phyloP scores from a whole-genome alignment of 2,888 invertebrate genomes.

The Masnerella sp. region DNA sequence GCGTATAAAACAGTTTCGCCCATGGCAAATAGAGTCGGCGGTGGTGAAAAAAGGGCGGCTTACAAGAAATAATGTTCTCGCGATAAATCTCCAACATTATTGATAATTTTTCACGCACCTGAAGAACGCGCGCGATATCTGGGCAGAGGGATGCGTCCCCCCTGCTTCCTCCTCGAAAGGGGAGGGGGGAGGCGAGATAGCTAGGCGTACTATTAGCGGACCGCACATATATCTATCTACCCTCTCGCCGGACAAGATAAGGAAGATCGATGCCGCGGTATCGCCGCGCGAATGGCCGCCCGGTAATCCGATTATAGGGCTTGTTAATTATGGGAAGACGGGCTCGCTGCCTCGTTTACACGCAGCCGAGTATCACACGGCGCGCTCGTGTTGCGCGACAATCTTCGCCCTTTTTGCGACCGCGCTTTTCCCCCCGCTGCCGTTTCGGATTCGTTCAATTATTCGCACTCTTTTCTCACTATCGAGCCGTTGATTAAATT shows the following conservation, averaged over 20 bases:
- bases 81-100: conserved; percentile 60
- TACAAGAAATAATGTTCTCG: conserved; percentile 56
- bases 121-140: conserved; percentile 59
- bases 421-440: conserved; percentile 1
- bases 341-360: conserved; percentile 59
- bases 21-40: conserved; percentile 44
- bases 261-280: conserved; percentile 57
- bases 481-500: conserved; percentile 42
- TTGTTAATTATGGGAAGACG: conserved; percentile 59
- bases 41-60: conserved; percentile 26
- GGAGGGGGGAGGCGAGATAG: conserved; percentile 52
- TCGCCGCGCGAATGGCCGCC: conserved; percentile 57
- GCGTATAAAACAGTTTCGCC: too few species aligned
- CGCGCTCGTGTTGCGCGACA: conserved; percentile 46
- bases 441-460: conserved; percentile 27
- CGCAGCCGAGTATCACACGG: conserved; percentile 59
- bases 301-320: conserved; percentile 59
- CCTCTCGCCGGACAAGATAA: conserved; percentile 57
- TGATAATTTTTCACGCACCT: conserved; percentile 57
- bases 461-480: conserved; percentile 17
- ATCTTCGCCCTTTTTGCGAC: conserved; percentile 41
- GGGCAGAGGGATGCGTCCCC: conserved; percentile 34
- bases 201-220: conserved; percentile 58
- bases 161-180: too few species aligned
- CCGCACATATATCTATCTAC: conserved; percentile 55